These are phyloP conservation scores for Megathymus violae DNA, from an alignment of 1,140 invertebrate species.

Conservation along the genomic window DNA sequence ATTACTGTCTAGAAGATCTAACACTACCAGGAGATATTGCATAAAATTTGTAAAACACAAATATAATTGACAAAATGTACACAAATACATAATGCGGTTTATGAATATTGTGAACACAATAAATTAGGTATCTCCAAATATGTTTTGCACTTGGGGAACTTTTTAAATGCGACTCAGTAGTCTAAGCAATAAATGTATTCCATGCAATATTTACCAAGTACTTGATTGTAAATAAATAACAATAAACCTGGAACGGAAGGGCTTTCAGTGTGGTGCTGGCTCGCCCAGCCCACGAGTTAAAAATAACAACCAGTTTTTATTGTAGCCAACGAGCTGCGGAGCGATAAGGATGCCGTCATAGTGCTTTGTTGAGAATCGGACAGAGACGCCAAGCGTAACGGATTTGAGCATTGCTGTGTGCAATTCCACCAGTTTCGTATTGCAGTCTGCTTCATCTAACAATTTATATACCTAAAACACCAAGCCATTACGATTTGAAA, in stretches of 20 bases:
- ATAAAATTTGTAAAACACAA: no score
- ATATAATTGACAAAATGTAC: no score
- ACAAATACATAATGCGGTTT: no score
- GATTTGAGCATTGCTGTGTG: slow-evolving; percentile 72
- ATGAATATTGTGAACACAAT: no score
- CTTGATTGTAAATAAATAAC: slow-evolving; percentile 33
- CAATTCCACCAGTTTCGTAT: slow-evolving; percentile 71
- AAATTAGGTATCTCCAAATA: no score
- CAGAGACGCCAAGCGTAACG: slow-evolving; percentile 67
- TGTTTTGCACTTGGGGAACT: no score
- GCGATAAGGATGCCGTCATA: slow-evolving; percentile 70
- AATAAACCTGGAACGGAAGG: slow-evolving; percentile 72
- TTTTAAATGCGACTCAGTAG: no score
- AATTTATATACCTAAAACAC: slow-evolving; percentile 44
- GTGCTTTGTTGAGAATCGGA: slow-evolving; percentile 56
- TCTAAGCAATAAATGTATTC: no score
- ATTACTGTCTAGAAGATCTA: no score
- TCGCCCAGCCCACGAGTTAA: slow-evolving; percentile 82
- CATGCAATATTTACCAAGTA: slow-evolving; percentile 10
- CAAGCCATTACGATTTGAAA: slow-evolving; percentile 10
- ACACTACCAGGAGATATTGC: no score
- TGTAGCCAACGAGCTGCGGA: slow-evolving; percentile 69
- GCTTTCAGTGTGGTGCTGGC: slow-evolving; percentile 67
- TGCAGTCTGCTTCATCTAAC: slow-evolving; percentile 64
- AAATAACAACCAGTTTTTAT: slow-evolving; percentile 84